Evolutionary conservation across 2,888 invertebrate species (phyloP).

Genomic region (Lasioglossum oenotherae): DNA sequence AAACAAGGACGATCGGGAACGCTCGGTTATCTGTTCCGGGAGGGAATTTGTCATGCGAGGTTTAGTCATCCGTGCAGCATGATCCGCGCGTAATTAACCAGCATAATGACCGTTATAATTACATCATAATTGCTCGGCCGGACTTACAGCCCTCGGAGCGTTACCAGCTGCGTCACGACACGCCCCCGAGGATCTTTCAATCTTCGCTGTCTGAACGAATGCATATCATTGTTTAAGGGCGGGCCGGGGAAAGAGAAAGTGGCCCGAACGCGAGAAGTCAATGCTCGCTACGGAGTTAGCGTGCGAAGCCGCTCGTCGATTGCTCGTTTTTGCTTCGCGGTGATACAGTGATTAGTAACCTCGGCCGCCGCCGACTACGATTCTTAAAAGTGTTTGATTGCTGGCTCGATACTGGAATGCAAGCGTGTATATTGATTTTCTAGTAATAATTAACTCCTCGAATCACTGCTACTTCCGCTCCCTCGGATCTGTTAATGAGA

Average conservation of each 20-base stretch:
- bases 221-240: slow-evolving; percentile 30
- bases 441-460: slow-evolving; percentile 6
- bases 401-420: not conserved
- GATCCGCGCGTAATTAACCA: slow-evolving; percentile 55
- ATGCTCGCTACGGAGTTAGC: slow-evolving; percentile 19
- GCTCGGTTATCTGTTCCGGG: slow-evolving; percentile 28
- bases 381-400: slow-evolving; percentile 11
- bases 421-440: slow-evolving; percentile 14
- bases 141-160: slow-evolving; percentile 10
- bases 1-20: slow-evolving; percentile 35
- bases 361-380: not conserved
- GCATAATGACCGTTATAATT: slow-evolving; percentile 53
- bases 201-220: slow-evolving; percentile 24
- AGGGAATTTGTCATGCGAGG: slow-evolving; percentile 18
- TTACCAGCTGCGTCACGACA: slow-evolving; percentile 35
- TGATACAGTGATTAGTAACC: slow-evolving; percentile 21
- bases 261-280: slow-evolving; percentile 26
- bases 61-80: slow-evolving; percentile 21
- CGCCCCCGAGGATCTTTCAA: slow-evolving; percentile 47
- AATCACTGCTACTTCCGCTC: not conserved
- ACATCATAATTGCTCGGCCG: slow-evolving; percentile 53
- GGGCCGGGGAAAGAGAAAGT: slow-evolving; percentile 34
- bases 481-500: not conserved
- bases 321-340: slow-evolving; percentile 17
- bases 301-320: slow-evolving; percentile 2